Conservation (phyloP, 1,140 invertebrate species). For the Pissodes strobi region DNA sequence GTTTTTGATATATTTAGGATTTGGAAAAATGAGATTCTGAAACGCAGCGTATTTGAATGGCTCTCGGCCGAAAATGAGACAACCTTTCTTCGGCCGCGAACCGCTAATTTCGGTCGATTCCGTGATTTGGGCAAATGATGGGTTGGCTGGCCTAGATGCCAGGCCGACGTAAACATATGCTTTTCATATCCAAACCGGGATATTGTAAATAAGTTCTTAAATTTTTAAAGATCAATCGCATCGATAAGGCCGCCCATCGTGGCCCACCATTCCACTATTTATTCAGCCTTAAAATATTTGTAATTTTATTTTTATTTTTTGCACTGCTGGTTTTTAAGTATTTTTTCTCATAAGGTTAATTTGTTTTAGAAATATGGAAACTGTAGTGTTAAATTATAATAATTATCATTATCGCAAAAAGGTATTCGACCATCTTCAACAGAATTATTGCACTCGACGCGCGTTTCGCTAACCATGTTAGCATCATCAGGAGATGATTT, state of each 20-base stretch:
- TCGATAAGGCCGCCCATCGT: background rate
- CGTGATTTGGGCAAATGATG: conserved; percentile 43
- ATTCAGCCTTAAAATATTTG: too few relatives aligned
- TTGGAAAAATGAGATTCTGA: background rate
- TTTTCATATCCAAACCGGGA: conserved; percentile 13
- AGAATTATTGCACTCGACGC: too few relatives aligned
- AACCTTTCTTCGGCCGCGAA: conserved; percentile 20
- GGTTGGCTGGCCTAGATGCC: conserved; percentile 34
- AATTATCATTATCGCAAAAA: too few relatives aligned
- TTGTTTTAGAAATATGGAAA: too few relatives aligned
- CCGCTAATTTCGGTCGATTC: conserved; percentile 42
- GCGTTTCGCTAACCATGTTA: too few relatives aligned
- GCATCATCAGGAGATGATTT: too few relatives aligned
- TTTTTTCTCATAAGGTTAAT: too few relatives aligned
- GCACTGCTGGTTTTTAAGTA: too few relatives aligned
- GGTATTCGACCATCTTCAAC: too few relatives aligned
- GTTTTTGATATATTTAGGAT: background rate
- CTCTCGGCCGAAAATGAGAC: conserved; percentile 18
- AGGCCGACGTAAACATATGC: conserved; percentile 11
- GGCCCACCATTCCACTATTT: too few relatives aligned
- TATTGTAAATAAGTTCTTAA: conserved; percentile 15
- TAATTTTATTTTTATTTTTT: too few relatives aligned
- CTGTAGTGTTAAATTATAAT: too few relatives aligned
- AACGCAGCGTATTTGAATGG: conserved; percentile 11
- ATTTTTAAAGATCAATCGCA: background rate